Evolutionary conservation across 2,797 vertebrate species (phyloP).

Genomic region (Chaunax sp.): DNA sequence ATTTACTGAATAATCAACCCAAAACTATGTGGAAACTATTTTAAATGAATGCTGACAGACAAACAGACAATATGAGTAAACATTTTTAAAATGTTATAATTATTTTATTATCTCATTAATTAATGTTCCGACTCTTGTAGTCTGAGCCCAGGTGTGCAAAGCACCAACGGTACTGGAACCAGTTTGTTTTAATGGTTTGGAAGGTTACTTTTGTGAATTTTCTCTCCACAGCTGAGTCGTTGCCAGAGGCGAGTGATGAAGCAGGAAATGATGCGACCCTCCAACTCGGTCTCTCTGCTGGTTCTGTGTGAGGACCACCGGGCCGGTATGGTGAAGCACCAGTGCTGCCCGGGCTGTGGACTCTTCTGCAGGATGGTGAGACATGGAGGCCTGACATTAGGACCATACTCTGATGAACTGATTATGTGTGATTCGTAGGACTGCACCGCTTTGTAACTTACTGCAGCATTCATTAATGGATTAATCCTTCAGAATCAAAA

Average conservation of each 20-base stretch:
- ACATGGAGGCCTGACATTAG: not conserved
- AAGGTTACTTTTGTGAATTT: not conserved
- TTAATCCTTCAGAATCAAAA: no score
- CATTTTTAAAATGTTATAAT: no score
- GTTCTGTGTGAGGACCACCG: constrained; percentile 97
- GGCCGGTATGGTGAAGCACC: constrained; percentile 97
- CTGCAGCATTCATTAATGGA: no score
- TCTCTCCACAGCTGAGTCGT: constrained; percentile 85
- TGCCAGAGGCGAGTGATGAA: constrained; percentile 93
- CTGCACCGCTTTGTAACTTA: no score
- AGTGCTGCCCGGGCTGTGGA: constrained; percentile 97
- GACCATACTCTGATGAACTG: no score
- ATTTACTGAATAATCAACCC: no score
- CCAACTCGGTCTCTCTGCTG: constrained; percentile 92
- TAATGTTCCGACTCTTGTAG: no score
- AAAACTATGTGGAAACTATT: no score
- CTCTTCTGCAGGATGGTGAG: constrained; percentile 92
- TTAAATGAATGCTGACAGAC: no score
- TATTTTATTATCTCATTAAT: no score
- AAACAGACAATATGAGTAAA: no score
- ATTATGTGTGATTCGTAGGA: not conserved
- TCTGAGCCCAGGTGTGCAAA: no score
- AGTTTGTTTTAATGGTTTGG: not conserved
- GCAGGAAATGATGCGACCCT: constrained; percentile 97
- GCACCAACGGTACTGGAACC: not conserved